phyloP scores from a whole-genome alignment of 35 echinoderm and acorn worm species.

The Strongylocentrotus purpuratus region DNA sequence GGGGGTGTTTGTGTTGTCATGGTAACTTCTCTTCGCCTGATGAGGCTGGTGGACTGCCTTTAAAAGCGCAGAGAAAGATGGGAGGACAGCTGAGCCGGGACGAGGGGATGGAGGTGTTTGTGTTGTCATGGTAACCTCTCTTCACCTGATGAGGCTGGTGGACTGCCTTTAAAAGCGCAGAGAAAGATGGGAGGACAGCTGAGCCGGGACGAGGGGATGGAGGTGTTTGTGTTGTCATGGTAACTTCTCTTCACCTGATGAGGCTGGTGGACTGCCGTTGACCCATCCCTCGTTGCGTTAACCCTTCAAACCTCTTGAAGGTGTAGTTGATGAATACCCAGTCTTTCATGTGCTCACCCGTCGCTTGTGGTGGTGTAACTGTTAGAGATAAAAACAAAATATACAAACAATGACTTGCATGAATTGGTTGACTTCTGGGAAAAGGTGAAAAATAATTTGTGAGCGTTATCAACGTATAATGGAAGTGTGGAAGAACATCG shows the following conservation, averaged over 20 bases:
- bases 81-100: no score
- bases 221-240: background rate
- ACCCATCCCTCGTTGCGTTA: slow-evolving; percentile 87
- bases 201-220: background rate
- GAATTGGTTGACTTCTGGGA: background rate
- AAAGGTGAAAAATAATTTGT: no score
- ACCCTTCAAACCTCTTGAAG: slow-evolving; percentile 97
- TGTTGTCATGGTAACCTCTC: background rate
- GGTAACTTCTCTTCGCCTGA: background rate
- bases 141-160: slow-evolving; percentile 28
- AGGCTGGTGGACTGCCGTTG: slow-evolving; percentile 44
- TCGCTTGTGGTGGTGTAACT: slow-evolving; percentile 91
- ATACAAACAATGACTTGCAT: background rate
- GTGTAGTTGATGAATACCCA: slow-evolving; percentile 99
- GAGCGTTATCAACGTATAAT: no score
- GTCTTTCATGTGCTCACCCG: slow-evolving; percentile 96
- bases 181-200: no score
- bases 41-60: slow-evolving; percentile 6
- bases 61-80: background rate
- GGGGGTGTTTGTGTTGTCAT: no score
- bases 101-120: background rate
- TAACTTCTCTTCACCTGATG: slow-evolving; percentile 21
- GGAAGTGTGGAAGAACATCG: no score
- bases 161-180: background rate
- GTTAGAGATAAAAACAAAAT: background rate